Evolutionary conservation across 2,888 invertebrate genomes (phyloP).

Genomic region (Reticulitermes lucifugus): DNA sequence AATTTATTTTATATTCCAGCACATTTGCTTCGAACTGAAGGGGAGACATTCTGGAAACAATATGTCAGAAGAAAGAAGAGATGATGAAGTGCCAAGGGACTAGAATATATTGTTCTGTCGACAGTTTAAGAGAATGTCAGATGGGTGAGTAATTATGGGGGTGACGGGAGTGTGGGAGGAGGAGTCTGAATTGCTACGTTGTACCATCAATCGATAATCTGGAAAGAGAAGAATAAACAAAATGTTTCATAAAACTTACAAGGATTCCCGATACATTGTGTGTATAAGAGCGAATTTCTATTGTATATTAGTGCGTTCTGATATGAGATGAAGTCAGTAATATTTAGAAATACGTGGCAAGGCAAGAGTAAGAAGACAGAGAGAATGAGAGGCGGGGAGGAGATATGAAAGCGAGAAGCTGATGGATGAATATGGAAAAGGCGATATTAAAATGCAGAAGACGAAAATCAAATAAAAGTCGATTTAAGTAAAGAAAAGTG

Average conservation of each 20-base stretch:
- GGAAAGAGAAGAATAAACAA: constrained; percentile 4
- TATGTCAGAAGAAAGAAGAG: not conserved
- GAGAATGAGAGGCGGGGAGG: constrained; percentile 20
- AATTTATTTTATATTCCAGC: constrained; percentile 16
- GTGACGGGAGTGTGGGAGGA: not conserved
- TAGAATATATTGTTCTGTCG: constrained; percentile 23
- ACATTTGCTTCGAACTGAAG: constrained; percentile 11
- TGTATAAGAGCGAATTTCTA: not conserved
- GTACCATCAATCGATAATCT: not conserved
- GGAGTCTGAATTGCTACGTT: not conserved
- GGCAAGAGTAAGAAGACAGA: constrained; percentile 15
- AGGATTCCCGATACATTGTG: not conserved
- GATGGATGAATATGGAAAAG: constrained; percentile 50
- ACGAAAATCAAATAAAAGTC: constrained; percentile 51
- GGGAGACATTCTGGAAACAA: constrained; percentile 5
- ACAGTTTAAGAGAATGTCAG: constrained; percentile 27
- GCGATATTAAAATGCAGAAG: constrained; percentile 51
- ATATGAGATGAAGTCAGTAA: not conserved
- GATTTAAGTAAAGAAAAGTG: constrained; percentile 49
- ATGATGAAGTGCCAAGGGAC: constrained; percentile 30
- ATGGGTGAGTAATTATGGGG: constrained; percentile 20
- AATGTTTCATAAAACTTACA: not conserved
- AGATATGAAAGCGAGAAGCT: constrained; percentile 28
- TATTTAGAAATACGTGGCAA: constrained; percentile 3
- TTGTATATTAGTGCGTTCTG: not conserved